Percentiles rank a stretch among this genome's conserved stretches.
Conservation (phyloP, 1,140 invertebrate genomes). For the Diabrotica virgifera region DNA sequence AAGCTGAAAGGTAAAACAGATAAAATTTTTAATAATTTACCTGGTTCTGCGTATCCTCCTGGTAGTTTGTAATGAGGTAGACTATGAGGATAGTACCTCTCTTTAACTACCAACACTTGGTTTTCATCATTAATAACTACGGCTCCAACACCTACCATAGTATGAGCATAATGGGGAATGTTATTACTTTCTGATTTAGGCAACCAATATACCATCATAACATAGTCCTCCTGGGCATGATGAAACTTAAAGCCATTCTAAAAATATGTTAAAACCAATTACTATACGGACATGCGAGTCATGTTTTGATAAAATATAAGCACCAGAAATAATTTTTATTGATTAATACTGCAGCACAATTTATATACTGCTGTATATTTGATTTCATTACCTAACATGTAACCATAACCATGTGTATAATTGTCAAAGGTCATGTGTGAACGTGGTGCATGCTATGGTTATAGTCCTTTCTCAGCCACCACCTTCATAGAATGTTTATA, state of each 20-base stretch:
- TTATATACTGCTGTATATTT: too few species aligned
- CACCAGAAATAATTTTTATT: too few species aligned
- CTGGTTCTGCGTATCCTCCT: constrained; percentile 84
- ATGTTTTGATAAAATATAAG: too few species aligned
- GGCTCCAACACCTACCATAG: constrained; percentile 83
- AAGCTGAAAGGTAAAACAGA: too few species aligned
- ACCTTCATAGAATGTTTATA: too few species aligned
- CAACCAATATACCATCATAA: constrained; percentile 81
- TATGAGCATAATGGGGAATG: constrained; percentile 80
- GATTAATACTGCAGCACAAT: too few species aligned
- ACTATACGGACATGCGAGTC: too few species aligned
- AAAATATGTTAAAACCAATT: constrained; percentile 28
- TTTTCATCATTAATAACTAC: constrained; percentile 75
- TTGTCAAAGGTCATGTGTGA: too few species aligned
- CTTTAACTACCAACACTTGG: constrained; percentile 76
- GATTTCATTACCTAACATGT: too few species aligned
- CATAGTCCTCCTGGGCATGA: constrained; percentile 74
- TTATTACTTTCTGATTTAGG: constrained; percentile 61
- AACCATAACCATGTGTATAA: too few species aligned
- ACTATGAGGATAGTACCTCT: constrained; percentile 59
- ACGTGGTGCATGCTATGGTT: too few species aligned
- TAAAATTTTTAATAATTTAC: constrained; percentile 48
- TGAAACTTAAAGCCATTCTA: constrained; percentile 84
- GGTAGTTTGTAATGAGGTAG: constrained; percentile 79
- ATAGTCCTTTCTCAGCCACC: too few species aligned